Evolutionary conservation across 2,797 vertebrate species (phyloP), one percentile per base, ranked within the genome.

Genomic region (Danio kyathit): DNA sequence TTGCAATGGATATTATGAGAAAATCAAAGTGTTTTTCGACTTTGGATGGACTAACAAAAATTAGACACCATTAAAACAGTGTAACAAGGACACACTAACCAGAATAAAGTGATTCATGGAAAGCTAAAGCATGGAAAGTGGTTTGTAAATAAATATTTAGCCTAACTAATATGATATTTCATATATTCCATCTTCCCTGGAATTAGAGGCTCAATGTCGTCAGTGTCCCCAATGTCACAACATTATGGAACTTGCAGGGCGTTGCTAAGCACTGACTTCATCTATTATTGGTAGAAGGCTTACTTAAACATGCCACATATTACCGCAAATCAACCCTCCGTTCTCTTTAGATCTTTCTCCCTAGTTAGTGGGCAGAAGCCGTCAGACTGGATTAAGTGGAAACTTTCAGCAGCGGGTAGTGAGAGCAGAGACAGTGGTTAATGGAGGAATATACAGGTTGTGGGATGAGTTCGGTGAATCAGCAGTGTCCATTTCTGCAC

Each of bases 181-280:
- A 74, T 57, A 63, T 79, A 69, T 75, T 82, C n/a, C 76, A 82
- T 64, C 29, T 29, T n/a, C 59, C 56, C 43, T 79, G 59, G 43
- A 82, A 82, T 71, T 43, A 63, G 49, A 17, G 65, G 52, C 48
- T 65, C 29, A 54, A 43, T 72, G 70, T 44, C 52, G 44, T 67
- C 52, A 77, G 73, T 76, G 73, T 71, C 73, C 67, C 80, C 80
- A 66, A 56, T 60, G 54, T 74, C 79, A 48, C 63, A 64, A 40
- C 44, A 41, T 74, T 65, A 76, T 69, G 69, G 54, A 60, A 40
- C 70, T 51, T 49, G 21, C 19, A 54, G 49, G 71, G 46, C 49
- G 67, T 72, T 79, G 66, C 70, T 72, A 76, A 76, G 76, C 66
- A 80, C 19, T 83, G 81, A 85, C 61, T 71, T 83, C 74, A 85